These are phyloP conservation scores for Andinoacara biseriatus DNA, from an alignment of 2,113 vertebrate species.

Conservation along the genomic window DNA sequence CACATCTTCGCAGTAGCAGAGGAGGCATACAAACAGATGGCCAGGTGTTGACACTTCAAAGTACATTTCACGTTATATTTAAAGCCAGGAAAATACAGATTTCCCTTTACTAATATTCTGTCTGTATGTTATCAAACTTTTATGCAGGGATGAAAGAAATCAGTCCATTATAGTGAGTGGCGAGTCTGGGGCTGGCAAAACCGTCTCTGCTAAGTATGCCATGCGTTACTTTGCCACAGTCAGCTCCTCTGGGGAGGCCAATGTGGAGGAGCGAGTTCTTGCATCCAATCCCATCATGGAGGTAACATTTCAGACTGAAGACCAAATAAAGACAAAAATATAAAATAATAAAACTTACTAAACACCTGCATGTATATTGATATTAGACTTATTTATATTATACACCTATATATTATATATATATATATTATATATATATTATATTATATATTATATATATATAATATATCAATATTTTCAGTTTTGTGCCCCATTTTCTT, in stretches of 20 bases:
- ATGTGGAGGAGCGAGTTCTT: conserved; percentile 92
- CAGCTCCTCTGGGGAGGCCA: conserved; percentile 89
- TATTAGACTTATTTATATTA: neutral
- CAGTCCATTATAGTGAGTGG: conserved; percentile 99
- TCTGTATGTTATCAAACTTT: neutral
- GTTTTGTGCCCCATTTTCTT: neutral
- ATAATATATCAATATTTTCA: neutral
- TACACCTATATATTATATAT: too few species aligned
- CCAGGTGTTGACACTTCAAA: conserved; percentile 81
- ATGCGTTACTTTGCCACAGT: conserved; percentile 98
- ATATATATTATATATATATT: too few species aligned
- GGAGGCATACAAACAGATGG: conserved; percentile 97
- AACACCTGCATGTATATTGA: neutral
- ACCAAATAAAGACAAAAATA: neutral
- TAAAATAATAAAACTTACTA: neutral
- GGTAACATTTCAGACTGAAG: conserved; percentile 78
- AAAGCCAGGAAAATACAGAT: neutral
- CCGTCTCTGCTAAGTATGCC: conserved; percentile 95
- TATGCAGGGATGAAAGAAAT: conserved; percentile 89
- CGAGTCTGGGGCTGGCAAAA: conserved; percentile 97
- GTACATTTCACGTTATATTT: neutral
- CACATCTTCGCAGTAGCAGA: conserved; percentile 98
- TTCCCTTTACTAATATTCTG: neutral
- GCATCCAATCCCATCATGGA: conserved; percentile 99
- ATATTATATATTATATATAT: too few species aligned